Evolutionary conservation across 2,888 invertebrate species (phyloP), one percentile per base, ranked within the genome.

Genomic region (Campoplex capitator): DNA sequence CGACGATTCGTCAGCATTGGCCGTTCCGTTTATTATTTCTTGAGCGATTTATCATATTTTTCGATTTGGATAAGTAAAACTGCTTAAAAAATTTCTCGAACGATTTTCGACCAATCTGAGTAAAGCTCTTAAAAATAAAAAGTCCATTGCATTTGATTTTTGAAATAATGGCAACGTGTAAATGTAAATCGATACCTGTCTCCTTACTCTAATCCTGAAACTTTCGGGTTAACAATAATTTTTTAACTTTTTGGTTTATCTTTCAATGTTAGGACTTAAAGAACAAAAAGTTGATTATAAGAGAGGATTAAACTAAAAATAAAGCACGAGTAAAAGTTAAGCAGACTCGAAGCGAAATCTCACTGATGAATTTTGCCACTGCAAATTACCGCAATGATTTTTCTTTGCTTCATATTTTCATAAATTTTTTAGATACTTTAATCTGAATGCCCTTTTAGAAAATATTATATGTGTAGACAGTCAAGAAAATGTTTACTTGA

Each of bases 391-490:
- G 45, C 45, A 45, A 11, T 13, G 45, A 45, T 45, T 45, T 45
- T 45, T 45, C 13, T 11, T 16, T 51, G 23, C 28, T 54, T 54
- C 51, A 28, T 48, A 67, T 65, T 28, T 45, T 65, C 58, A 62
- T 74, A 71, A 62, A 58, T 77, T 35, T 73, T 83, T 73, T 70
- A 87, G 84, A 77, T 84, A 87, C 84, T 78, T 84, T 38, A 87
- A 84, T 84, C 82, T 82, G 81, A 87, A 87, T 87, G 84, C 87
- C 87, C 84, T 81, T 82, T 82, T 81, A 82, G 81, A 78, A 84
- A 82, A 78, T 82, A 75, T 62, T 58, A 48, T 56, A 54, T 68
- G 42, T 74, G 32, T 78, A 76, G 56, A 75, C 58, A 56, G 42
- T 76, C 75, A 74, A n/a, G 56, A 48, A 42, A 8, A 71, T 13